Evolutionary conservation across 1,140 invertebrate genomes (phyloP), one percentile per base, ranked within the genome.

Genomic region (Mercenaria mercenaria): DNA sequence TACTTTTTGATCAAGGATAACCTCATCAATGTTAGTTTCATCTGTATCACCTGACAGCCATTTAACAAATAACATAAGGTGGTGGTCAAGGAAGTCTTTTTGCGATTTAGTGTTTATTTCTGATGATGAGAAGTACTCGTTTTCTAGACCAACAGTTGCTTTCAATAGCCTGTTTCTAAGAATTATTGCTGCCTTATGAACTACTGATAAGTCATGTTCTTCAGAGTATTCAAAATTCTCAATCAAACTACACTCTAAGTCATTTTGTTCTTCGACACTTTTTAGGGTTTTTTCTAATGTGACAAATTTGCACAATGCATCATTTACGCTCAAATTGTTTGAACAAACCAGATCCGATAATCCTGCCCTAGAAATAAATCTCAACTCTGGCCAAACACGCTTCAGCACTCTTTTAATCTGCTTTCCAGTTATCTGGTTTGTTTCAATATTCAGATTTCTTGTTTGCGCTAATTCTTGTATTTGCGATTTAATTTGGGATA

Each of bases 161-260:
- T 56, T 56, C 13, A 15, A 56, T 15, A 56, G 13, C 13, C 13
- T n/a, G n/a, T 56, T 56, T 56, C n/a, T 56, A 13, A 56, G 52
- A 56, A 13, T 56, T 15, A 56, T 56, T 15, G 52, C 52, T 56
- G 52, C 52, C 52, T 26, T 64, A 64, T 64, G 61, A n/a, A 64
- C 23, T 10, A 64, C 32, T n/a, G 61, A n/a, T 47, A 47, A 47
- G n/a, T 47, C 18, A n/a, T 64, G 23, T 64, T 64, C 61, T 32
- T 64, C 61, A 64, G 61, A 64, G 61, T 64, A 64, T 64, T 64
- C 23, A 64, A 26, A 64, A 64, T 32, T 64, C n/a, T 64, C 8
- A 64, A 23, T 64, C 23, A n/a, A 64, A 64, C 61, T 64, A 64
- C 23, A n/a, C 10, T 64, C 23, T 64, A 64, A 23, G 23, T 64